Base-by-base conservation (phyloP, 1,140 invertebrate species). In the Euura saliciscinereae region DNA sequence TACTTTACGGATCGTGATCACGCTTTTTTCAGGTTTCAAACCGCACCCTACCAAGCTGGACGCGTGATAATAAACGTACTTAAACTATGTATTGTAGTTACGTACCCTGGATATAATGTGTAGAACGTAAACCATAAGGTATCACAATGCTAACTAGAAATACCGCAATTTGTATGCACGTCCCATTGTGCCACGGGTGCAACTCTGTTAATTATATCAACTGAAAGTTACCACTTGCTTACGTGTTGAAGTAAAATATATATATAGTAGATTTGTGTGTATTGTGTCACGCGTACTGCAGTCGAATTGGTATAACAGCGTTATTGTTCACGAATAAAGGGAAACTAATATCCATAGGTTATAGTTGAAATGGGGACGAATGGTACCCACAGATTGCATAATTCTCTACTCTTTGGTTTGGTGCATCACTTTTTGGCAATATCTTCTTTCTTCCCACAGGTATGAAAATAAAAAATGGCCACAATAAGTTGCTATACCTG, bases 161-260 rank as follows among this genome's bases (percentile, higher is more conserved):
- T 46, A 69, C 66, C 28, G 68, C 6, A 2, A 46, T 69, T 44
- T n/a, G 68, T 69, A 69, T 69, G 4, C 68, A 69, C 13, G 68
- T 13, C 6, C 42, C 68, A 45, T 46, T 46, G 43, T 69, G 44
- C 51, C 45, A 43, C 45, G 45, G 43, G 42, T 68, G 74, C 74
- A 77, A 75, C 74, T 77, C 74, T 70, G 74, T 77, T 77, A 77
- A 75, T 77, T 77, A 77, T 71, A 72, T 72, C 69, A 77, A 75
- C 76, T 72, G 74, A 71, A 77, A 75, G 72, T 75, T 75, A 66
- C 72, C 68, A 73, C 71, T 77, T 71, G 73, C 74, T 75, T 66
- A 70, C 42, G 10, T 42, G 28, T 6, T 28, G 43, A 67, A 28
- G 10, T 28, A 28, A 67, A 67, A 42, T 11, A 28, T n/a, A n/a